phyloP scores from a whole-genome alignment of 2,797 vertebrate genomes.

The Phalloptychus januarius region DNA sequence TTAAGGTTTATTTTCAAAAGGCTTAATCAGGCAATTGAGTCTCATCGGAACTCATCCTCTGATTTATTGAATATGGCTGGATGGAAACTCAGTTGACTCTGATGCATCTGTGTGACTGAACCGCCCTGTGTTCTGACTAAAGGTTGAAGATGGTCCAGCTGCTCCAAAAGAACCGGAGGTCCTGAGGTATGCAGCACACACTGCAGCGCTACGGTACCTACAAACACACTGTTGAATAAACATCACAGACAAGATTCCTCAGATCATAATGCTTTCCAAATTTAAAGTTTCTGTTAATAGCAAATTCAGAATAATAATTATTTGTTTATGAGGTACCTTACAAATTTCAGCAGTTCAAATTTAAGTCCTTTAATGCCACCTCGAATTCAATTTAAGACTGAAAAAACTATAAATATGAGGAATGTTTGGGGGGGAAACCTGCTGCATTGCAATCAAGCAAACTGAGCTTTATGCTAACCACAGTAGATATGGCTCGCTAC shows the following conservation, averaged over 20 bases:
- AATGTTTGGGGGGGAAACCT: too few relatives aligned
- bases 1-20: too few relatives aligned
- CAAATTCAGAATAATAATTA: neutral
- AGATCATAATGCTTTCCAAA: neutral
- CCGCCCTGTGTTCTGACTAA: conserved; percentile 11
- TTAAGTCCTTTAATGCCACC: too few relatives aligned
- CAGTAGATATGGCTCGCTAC: too few relatives aligned
- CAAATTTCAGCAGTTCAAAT: too few relatives aligned
- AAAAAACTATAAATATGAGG: too few relatives aligned
- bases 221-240: neutral
- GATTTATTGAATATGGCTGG: too few relatives aligned
- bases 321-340: neutral
- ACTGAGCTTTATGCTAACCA: too few relatives aligned
- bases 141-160: conserved; percentile 85
- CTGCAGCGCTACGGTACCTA: accelerated
- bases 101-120: neutral
- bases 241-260: neutral
- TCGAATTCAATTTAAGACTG: too few relatives aligned
- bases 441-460: too few relatives aligned
- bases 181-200: conserved; percentile 81
- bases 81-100: neutral
- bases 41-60: too few relatives aligned
- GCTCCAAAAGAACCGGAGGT: conserved; percentile 88
- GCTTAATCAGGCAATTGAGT: too few relatives aligned
- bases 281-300: neutral